phyloP scores from a whole-genome alignment of 2,113 vertebrate genomes.

The Sinocyclocheilus rhinocerous region DNA sequence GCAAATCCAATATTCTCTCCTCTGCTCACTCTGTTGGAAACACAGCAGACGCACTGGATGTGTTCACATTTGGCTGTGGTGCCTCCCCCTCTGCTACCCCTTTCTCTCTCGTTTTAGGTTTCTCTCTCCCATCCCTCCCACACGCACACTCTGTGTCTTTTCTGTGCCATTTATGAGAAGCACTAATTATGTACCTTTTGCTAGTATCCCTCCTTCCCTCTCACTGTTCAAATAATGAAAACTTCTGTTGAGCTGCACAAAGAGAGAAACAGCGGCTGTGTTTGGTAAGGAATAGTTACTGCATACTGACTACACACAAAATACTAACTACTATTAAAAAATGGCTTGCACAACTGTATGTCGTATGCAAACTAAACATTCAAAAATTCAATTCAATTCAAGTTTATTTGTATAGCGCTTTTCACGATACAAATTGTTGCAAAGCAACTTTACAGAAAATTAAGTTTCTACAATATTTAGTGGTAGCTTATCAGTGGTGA shows the following conservation, averaged over 20 bases:
- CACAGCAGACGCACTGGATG: not conserved
- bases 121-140: not conserved
- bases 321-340: not conserved
- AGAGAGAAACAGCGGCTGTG: not conserved
- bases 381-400: not conserved
- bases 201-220: not conserved
- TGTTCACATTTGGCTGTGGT: slow-evolving; percentile 3
- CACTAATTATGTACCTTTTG: slow-evolving; percentile 7
- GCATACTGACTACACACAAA: not conserved
- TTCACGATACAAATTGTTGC: too few species aligned
- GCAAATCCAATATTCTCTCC: slow-evolving; percentile 7
- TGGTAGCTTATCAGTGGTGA: too few species aligned
- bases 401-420: too few species aligned
- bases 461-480: too few species aligned
- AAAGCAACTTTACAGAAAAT: too few species aligned
- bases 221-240: slow-evolving; percentile 3
- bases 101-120: not conserved
- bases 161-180: not conserved
- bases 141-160: not conserved
- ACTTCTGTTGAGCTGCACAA: not conserved
- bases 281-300: not conserved
- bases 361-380: not conserved
- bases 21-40: slow-evolving; percentile 3
- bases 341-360: not conserved
- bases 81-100: not conserved